Conservation (phyloP, 2,113 vertebrate genomes). For the Thryonomys swinderianus region DNA sequence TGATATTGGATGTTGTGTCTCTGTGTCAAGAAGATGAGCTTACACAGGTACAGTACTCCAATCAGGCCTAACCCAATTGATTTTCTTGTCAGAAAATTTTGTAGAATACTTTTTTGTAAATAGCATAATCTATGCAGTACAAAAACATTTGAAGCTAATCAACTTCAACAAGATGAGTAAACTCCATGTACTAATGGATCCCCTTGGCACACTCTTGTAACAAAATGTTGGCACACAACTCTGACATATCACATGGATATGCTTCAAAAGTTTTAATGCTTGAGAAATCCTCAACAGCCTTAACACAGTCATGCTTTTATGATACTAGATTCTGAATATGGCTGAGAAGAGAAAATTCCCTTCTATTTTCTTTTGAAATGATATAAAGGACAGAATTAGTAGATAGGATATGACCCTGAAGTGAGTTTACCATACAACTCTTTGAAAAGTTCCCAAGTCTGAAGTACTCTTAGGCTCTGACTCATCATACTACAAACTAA, state of each 20-base stretch:
- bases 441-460: conserved; percentile 68
- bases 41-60: background rate
- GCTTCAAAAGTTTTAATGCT: background rate
- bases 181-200: background rate
- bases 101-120: background rate
- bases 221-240: background rate
- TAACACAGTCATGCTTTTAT: background rate
- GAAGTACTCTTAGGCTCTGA: conserved; percentile 70
- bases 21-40: background rate
- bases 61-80: background rate
- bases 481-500: conserved; percentile 71
- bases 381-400: background rate
- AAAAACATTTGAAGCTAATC: conserved; percentile 9
- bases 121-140: background rate
- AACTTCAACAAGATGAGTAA: background rate
- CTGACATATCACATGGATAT: background rate
- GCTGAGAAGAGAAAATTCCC: background rate
- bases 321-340: background rate
- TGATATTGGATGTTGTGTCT: background rate
- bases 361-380: conserved; percentile 15
- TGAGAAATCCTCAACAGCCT: background rate
- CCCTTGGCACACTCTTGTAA: background rate
- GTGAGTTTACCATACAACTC: conserved; percentile 12
- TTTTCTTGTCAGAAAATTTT: background rate
- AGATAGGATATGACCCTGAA: conserved; percentile 47